Evolutionary conservation across 53 echinoderm and acorn worm species (phyloP).

Genomic region (Echinometra lucunter): DNA sequence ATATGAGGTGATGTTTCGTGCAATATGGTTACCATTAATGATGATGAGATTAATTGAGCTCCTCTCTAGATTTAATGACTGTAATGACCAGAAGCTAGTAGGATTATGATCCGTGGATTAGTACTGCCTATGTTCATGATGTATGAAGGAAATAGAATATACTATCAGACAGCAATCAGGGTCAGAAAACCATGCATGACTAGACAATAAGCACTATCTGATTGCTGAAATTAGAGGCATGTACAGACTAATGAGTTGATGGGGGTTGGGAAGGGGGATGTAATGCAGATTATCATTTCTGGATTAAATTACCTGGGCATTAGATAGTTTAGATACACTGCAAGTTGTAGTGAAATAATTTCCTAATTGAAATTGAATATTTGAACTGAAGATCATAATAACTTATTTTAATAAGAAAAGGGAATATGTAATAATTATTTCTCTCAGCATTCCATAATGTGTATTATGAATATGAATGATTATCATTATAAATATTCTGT

Average conservation of each 20-base stretch:
- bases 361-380: too few relatives aligned
- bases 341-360: too few relatives aligned
- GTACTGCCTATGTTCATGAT: neutral
- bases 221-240: neutral
- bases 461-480: neutral
- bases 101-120: neutral
- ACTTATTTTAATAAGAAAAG: too few relatives aligned
- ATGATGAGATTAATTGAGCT: neutral
- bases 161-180: neutral
- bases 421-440: neutral
- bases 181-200: neutral
- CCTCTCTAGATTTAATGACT: neutral
- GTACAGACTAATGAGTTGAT: neutral
- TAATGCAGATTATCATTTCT: too few relatives aligned
- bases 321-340: too few relatives aligned
- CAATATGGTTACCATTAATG: neutral
- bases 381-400: too few relatives aligned
- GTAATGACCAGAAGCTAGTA: slow-evolving; percentile 5
- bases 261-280: too few relatives aligned
- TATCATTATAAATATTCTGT: neutral
- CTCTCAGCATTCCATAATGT: neutral
- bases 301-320: too few relatives aligned
- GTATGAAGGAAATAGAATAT: slow-evolving; percentile 17
- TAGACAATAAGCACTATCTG: neutral
- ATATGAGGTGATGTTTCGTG: neutral